Evolutionary conservation across 1,140 invertebrate species (phyloP).

Genomic region (Oedothorax gibbosus): DNA sequence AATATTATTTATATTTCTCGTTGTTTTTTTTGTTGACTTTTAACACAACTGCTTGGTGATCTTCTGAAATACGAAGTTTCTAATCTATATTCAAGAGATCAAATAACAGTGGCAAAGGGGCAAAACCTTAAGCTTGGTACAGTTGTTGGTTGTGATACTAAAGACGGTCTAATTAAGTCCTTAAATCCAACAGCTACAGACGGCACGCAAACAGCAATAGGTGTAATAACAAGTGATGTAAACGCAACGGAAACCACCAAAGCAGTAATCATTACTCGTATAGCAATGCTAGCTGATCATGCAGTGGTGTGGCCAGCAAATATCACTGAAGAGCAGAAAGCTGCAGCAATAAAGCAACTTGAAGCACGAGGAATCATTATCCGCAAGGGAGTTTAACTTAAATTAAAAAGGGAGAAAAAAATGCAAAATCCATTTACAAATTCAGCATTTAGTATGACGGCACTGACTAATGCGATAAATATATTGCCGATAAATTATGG

Average conservation of each 20-base stretch:
- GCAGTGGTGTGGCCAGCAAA: background rate
- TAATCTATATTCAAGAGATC: no score
- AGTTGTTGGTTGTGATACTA: background rate
- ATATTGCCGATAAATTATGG: no score
- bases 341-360: slow-evolving; percentile 2
- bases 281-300: no score
- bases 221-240: slow-evolving; percentile 3
- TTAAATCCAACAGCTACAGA: background rate
- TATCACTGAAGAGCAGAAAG: slow-evolving; percentile 2
- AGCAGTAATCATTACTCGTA: background rate
- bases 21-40: no score
- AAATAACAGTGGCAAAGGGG: background rate
- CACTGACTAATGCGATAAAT: no score
- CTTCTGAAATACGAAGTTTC: no score
- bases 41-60: no score
- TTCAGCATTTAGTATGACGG: no score
- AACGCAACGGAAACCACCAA: background rate
- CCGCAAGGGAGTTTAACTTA: slow-evolving; percentile 2
- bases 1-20: no score
- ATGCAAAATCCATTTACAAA: no score
- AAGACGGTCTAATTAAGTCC: background rate
- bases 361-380: background rate
- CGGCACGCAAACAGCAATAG: background rate
- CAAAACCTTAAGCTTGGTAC: background rate
- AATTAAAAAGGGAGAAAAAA: background rate